Evolutionary conservation across 2,113 vertebrate species (phyloP).

Genomic region (Todiramphus chloris): DNA sequence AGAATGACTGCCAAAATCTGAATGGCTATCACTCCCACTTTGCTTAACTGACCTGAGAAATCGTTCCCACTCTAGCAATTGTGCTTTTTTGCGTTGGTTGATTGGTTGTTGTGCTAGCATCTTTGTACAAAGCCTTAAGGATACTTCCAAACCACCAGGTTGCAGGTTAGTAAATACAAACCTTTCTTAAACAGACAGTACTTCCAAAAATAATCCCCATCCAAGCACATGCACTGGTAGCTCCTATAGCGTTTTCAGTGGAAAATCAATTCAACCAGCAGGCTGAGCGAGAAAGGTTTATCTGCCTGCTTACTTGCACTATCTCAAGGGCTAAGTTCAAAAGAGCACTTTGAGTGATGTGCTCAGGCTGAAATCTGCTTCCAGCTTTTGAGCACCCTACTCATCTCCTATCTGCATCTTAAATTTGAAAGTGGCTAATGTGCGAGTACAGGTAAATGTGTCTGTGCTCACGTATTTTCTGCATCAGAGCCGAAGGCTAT

Average conservation of each 20-base stretch:
- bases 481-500: conserved; percentile 15
- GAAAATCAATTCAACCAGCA: conserved; percentile 9
- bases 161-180: neutral
- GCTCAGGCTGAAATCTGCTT: neutral
- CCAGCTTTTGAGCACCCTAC: neutral
- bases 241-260: conserved; percentile 1
- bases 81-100: neutral
- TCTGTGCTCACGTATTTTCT: conserved; percentile 8
- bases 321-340: conserved; percentile 14
- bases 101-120: neutral
- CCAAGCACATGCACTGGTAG: neutral
- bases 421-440: neutral
- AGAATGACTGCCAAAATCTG: neutral
- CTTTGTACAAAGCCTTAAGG: neutral
- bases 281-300: neutral
- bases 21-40: neutral
- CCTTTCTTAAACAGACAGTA: neutral
- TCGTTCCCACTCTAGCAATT: neutral
- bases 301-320: neutral
- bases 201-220: neutral
- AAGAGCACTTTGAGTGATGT: neutral
- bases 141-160: neutral
- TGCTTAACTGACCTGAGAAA: neutral
- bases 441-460: conserved; percentile 18
- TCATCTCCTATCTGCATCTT: conserved; percentile 17